phyloP scores from a whole-genome alignment of 2,888 invertebrate genomes.

The Spialia ferax region DNA sequence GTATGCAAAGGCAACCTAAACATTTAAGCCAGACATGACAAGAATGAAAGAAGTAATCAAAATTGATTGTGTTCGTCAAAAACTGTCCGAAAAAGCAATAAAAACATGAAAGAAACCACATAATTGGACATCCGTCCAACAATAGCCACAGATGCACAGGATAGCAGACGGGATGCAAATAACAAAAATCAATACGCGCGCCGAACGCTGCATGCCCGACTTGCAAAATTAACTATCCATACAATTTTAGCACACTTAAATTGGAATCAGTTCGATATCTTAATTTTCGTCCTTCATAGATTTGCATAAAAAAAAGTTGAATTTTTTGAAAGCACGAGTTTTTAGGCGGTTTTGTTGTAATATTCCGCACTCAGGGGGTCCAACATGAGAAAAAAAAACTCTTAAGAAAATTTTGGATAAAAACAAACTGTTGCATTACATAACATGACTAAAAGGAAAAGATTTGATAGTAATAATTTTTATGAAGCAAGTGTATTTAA shows the following conservation, averaged over 20 bases:
- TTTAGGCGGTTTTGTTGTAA: no score
- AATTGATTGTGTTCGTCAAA: conserved; percentile 21
- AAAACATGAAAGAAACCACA: conserved; percentile 53
- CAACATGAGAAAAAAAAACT: no score
- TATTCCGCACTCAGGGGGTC: no score
- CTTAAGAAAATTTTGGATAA: no score
- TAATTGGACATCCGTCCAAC: conserved; percentile 72
- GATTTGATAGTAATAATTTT: no score
- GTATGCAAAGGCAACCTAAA: conserved; percentile 9
- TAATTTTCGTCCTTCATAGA: background rate
- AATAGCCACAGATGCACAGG: conserved; percentile 77
- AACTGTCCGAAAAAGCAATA: conserved; percentile 48
- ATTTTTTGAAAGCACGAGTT: no score
- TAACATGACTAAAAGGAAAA: no score
- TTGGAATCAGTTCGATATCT: conserved; percentile 34
- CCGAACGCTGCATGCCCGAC: conserved; percentile 71
- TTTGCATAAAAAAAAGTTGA: no score
- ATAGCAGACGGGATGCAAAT: conserved; percentile 83
- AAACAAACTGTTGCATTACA: no score
- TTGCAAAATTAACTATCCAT: conserved; percentile 72
- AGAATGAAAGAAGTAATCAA: conserved; percentile 26
- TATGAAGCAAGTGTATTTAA: no score
- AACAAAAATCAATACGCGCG: conserved; percentile 83
- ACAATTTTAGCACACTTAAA: conserved; percentile 64
- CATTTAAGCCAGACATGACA: background rate